Evolutionary conservation across 35 echinoderm and acorn worm genomes (phyloP).

Genomic region (Chiridota heheva): DNA sequence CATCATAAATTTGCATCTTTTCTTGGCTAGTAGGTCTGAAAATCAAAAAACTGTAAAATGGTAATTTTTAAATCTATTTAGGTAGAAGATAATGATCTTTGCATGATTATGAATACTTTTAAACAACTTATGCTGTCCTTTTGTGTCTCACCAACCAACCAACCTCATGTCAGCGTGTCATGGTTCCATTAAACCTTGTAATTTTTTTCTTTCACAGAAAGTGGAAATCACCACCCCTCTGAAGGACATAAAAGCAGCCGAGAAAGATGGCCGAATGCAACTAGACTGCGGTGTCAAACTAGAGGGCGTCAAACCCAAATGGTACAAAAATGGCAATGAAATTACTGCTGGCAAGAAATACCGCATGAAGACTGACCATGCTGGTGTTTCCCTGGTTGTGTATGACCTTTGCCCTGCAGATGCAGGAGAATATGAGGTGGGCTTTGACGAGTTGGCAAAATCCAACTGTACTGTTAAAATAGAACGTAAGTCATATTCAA

Average conservation of each 20-base stretch:
- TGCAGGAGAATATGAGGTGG: conserved; percentile 74
- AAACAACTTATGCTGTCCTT: too few relatives aligned
- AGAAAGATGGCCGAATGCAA: conserved; percentile 73
- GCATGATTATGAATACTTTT: too few relatives aligned
- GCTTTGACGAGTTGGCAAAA: conserved; percentile 72
- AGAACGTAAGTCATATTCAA: conserved; percentile 70
- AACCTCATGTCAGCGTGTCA: too few relatives aligned
- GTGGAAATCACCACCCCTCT: conserved; percentile 76
- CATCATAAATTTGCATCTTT: too few relatives aligned
- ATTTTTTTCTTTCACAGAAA: conserved; percentile 20
- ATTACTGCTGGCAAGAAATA: conserved; percentile 78
- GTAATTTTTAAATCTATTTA: too few relatives aligned
- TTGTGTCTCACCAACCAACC: too few relatives aligned
- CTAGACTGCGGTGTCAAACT: conserved; percentile 64
- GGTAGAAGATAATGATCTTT: too few relatives aligned
- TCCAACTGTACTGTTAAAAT: conserved; percentile 66
- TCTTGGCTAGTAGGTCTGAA: too few relatives aligned
- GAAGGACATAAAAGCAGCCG: conserved; percentile 62
- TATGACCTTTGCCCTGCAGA: conserved; percentile 56
- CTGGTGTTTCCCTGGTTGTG: conserved; percentile 61
- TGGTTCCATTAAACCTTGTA: too few relatives aligned
- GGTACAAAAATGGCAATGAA: conserved; percentile 88
- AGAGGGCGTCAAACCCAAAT: conserved; percentile 62
- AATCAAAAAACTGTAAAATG: too few relatives aligned
- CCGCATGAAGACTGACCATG: conserved; percentile 45